These are phyloP conservation scores for Narcine bancroftii DNA, from an alignment of 2,113 vertebrate genomes.

Conservation along the genomic window DNA sequence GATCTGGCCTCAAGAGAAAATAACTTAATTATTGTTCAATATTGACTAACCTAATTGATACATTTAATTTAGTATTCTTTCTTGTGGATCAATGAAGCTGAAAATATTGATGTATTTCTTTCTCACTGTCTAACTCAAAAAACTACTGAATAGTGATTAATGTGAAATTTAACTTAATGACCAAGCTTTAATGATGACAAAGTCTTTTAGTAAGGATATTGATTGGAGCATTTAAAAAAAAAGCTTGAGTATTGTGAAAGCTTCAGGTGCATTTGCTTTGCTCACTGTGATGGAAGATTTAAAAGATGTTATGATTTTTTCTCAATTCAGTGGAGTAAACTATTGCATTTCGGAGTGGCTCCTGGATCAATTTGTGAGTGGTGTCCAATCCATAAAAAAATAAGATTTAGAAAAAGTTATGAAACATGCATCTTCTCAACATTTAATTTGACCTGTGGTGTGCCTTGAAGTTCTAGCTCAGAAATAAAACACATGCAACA, in stretches of 20 bases:
- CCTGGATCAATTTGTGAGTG: neutral
- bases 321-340: neutral
- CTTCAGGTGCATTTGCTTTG: neutral
- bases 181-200: neutral
- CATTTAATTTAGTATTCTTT: neutral
- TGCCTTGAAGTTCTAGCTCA: too few relatives aligned
- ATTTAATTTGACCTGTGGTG: too few relatives aligned
- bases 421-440: neutral
- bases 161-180: neutral
- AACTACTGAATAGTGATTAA: neutral
- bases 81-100: neutral
- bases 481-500: too few relatives aligned
- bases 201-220: neutral
- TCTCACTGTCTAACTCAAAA: neutral
- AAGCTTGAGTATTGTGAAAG: neutral
- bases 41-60: neutral
- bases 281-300: neutral
- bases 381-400: neutral
- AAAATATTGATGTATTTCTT: neutral
- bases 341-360: neutral
- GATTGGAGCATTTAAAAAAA: neutral
- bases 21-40: slow-evolving; percentile 3
- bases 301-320: neutral
- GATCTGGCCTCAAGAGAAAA: neutral
- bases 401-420: neutral